These are phyloP conservation scores for Odontamblyopus lacepedii DNA, from an alignment of 2,797 vertebrate genomes.

Conservation along the genomic window DNA sequence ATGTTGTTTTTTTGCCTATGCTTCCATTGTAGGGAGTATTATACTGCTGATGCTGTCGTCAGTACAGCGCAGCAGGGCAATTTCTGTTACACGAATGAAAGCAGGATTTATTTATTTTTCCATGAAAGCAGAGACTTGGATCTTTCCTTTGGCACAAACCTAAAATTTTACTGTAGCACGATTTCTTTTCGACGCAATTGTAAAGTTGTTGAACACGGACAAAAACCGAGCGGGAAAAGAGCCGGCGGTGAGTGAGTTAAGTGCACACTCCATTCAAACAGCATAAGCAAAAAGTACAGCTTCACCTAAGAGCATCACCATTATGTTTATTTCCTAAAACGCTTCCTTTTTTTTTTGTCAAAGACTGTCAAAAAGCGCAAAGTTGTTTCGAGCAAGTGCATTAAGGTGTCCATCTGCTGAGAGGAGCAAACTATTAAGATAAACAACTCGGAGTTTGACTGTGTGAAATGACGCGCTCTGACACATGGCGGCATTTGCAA, in stretches of 20 bases:
- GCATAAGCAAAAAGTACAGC: not conserved
- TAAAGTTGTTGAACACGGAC: too few species aligned
- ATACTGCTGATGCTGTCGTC: too few species aligned
- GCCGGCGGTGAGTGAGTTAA: not conserved
- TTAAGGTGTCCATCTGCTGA: slow-evolving; percentile 21
- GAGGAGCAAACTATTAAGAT: not conserved
- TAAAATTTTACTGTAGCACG: too few species aligned
- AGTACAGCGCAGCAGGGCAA: too few species aligned
- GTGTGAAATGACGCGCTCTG: not conserved
- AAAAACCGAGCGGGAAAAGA: too few species aligned
- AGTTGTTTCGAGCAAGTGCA: slow-evolving; percentile 16
- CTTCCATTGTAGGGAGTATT: too few species aligned
- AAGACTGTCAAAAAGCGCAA: slow-evolving; percentile 11
- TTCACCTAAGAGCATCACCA: not conserved
- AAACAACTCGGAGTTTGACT: not conserved
- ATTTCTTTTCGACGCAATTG: too few species aligned
- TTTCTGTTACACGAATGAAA: too few species aligned
- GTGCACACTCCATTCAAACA: not conserved
- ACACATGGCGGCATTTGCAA: not conserved
- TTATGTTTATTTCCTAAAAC: not conserved
- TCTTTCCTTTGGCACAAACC: too few species aligned
- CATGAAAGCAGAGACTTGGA: too few species aligned
- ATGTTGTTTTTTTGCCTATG: too few species aligned
- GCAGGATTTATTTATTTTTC: too few species aligned
- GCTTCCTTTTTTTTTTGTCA: not conserved